Evolutionary conservation across 1,140 invertebrate species (phyloP).

Genomic region (Drosophila nikananu): DNA sequence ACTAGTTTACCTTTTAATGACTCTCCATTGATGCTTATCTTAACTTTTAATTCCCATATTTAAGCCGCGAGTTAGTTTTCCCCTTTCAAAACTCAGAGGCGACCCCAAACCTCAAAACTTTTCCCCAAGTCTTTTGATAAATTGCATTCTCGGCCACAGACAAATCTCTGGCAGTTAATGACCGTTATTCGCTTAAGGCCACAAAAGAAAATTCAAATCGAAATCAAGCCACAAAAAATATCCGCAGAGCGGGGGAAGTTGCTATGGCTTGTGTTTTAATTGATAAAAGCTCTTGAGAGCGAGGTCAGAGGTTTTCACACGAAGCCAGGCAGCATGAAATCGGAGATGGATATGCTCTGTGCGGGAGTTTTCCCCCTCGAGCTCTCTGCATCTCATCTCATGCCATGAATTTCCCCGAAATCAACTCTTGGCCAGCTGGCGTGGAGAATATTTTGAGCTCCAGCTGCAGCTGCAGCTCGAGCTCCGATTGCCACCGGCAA

Average conservation of each 20-base stretch:
- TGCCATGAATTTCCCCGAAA: constrained; percentile 32
- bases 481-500: constrained; percentile 35
- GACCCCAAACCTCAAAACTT: constrained; percentile 29
- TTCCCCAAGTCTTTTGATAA: constrained; percentile 29
- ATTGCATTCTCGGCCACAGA: constrained; percentile 58
- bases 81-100: neutral
- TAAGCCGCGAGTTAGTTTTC: neutral
- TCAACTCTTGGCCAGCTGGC: constrained; percentile 37
- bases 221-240: constrained; percentile 53
- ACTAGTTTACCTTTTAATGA: neutral
- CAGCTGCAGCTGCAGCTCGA: neutral
- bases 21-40: neutral
- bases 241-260: neutral
- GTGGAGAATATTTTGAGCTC: constrained; percentile 25
- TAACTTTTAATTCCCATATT: neutral
- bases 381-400: constrained; percentile 18
- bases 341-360: constrained; percentile 36
- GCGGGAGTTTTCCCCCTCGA: constrained; percentile 12
- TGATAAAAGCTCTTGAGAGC: constrained; percentile 59
- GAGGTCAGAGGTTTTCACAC: constrained; percentile 74
- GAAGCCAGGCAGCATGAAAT: constrained; percentile 46
- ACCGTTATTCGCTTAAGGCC: constrained; percentile 61
- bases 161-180: constrained; percentile 40
- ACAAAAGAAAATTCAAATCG: constrained; percentile 19
- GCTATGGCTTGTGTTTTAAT: constrained; percentile 64